Evolutionary conservation across 1,140 invertebrate genomes (phyloP).

Genomic region (Zaprionus taronus): DNA sequence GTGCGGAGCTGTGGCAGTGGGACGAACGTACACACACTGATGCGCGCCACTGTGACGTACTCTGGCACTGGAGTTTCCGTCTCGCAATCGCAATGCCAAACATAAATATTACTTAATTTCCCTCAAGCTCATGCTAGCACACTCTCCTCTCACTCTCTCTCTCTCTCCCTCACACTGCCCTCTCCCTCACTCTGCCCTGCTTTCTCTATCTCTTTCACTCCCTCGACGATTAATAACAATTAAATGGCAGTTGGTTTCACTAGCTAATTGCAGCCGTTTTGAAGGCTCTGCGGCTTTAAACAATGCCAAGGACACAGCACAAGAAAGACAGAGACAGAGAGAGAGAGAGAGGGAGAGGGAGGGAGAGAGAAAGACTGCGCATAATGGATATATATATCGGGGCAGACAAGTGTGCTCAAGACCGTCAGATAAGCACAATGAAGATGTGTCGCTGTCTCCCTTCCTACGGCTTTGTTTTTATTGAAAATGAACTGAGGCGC

Average conservation of each 20-base stretch:
- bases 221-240: conserved; percentile 75
- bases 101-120: conserved; percentile 80
- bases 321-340: not conserved
- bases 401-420: conserved; percentile 44
- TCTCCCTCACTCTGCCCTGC: not conserved
- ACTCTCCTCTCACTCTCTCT: conserved; percentile 1
- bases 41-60: conserved; percentile 24
- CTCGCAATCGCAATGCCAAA: conserved; percentile 37
- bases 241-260: conserved; percentile 65
- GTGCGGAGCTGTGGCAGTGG: conserved; percentile 15
- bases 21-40: conserved; percentile 39
- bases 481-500: conserved; percentile 57
- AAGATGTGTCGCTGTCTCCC: conserved; percentile 39
- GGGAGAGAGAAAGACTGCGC: not conserved
- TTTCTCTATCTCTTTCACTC: not conserved
- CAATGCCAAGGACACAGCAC: conserved; percentile 33
- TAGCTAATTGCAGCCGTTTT: conserved; percentile 60
- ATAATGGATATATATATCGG: conserved; percentile 33
- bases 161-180: not conserved
- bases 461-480: conserved; percentile 41
- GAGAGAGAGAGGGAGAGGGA: not conserved
- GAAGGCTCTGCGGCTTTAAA: conserved; percentile 13
- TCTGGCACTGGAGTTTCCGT: conserved; percentile 42
- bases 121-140: conserved; percentile 17
- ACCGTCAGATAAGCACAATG: conserved; percentile 66